A percentile compares a stretch with the other conserved stretches of the same genome.
Conservation (phyloP, 2,113 vertebrate genomes). For the Oreochromis tanganicae region DNA sequence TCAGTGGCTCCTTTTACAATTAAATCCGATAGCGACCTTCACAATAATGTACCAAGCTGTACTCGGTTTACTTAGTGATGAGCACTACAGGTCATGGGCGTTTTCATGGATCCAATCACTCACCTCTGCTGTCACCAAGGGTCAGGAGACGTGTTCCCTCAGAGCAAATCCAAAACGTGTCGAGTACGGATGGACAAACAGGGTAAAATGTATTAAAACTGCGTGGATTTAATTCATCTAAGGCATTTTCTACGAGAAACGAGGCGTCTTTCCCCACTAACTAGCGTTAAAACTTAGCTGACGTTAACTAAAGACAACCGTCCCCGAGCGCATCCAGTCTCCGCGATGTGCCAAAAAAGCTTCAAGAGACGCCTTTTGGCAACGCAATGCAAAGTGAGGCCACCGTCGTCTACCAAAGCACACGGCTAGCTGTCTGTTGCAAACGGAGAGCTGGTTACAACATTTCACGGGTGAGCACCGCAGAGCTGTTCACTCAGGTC, state of each 20-base stretch:
- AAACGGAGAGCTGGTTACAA: neutral
- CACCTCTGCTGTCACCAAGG: constrained; percentile 63
- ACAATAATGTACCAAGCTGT: neutral
- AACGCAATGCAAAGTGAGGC: neutral
- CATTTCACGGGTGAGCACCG: constrained; percentile 14
- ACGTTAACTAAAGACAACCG: neutral
- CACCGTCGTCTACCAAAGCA: neutral
- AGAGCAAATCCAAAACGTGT: constrained; percentile 21
- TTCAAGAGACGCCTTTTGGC: constrained; percentile 3
- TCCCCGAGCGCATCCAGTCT: constrained; percentile 42
- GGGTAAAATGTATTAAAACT: neutral
- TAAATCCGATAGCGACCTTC: neutral
- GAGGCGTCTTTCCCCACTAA: neutral
- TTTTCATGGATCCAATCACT: constrained; percentile 15
- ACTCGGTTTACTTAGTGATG: neutral
- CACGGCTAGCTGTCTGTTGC: neutral
- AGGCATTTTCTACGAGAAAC: constrained; percentile 44
- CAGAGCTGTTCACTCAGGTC: constrained; percentile 10
- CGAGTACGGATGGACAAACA: neutral
- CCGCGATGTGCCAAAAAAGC: constrained; percentile 10
- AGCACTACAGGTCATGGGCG: neutral
- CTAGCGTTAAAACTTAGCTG: neutral
- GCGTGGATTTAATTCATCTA: neutral
- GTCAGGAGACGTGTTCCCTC: constrained; percentile 31
- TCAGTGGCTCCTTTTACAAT: neutral